Evolutionary conservation across 2,113 vertebrate species (phyloP).

Genomic region (Oryctolagus cuniculus): mOryCun1.1 NC_091439.1:71808001-71808500

Average conservation of each 20-base stretch:
- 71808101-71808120: slow-evolving; percentile 93
- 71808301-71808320: neutral
- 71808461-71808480: neutral
- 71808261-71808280: neutral
- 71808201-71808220: slow-evolving; percentile 90
- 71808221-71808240: slow-evolving; percentile 38
- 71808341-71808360: neutral
- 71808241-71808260: neutral
- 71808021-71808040: slow-evolving; percentile 89
- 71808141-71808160: slow-evolving; percentile 97
- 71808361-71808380: neutral
- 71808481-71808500: neutral
- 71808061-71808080: slow-evolving; percentile 98
- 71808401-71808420: slow-evolving; percentile 8
- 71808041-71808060: slow-evolving; percentile 99
- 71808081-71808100: slow-evolving; percentile 97
- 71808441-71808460: neutral
- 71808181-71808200: slow-evolving; percentile 96
- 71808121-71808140: slow-evolving; percentile 97
- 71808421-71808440: neutral
- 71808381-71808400: slow-evolving; percentile 8
- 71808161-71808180: slow-evolving; percentile 98
- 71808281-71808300: neutral
- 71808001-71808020: neutral
- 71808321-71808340: neutral